Conservation (phyloP, 35 echinoderm and acorn worm genomes). For the Ptychodera flava region DNA sequence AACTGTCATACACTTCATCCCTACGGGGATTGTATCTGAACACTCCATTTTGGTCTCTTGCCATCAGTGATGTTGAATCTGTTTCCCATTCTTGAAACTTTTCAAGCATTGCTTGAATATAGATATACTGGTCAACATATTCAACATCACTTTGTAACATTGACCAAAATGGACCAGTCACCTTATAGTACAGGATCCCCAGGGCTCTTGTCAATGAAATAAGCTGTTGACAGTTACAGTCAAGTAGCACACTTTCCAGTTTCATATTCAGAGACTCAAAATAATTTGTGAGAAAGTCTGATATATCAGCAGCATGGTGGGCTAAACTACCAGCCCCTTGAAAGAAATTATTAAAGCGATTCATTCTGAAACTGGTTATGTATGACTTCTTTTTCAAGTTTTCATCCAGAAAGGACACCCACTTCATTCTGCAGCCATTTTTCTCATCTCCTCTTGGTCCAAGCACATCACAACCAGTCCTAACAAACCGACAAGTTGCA, state of each 20-base stretch:
- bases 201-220: too few relatives aligned
- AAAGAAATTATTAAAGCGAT: slow-evolving; percentile 41
- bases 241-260: too few relatives aligned
- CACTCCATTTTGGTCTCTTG: not conserved
- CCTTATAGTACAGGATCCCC: too few relatives aligned
- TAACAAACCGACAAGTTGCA: slow-evolving; percentile 9
- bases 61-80: not conserved
- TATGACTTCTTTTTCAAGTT: not conserved
- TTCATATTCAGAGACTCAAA: too few relatives aligned
- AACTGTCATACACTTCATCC: not conserved
- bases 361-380: slow-evolving; percentile 38
- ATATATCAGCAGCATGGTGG: slow-evolving; percentile 15
- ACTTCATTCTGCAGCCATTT: slow-evolving; percentile 29
- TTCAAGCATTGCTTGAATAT: slow-evolving; percentile 22
- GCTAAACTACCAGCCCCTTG: slow-evolving; percentile 23
- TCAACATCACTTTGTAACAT: slow-evolving; percentile 25
- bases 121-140: slow-evolving; percentile 32
- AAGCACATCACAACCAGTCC: slow-evolving; percentile 42
- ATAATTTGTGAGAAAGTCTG: too few relatives aligned
- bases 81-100: slow-evolving; percentile 9
- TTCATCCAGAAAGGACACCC: slow-evolving; percentile 17
- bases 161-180: too few relatives aligned
- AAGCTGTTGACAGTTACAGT: too few relatives aligned
- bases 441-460: slow-evolving; percentile 40
- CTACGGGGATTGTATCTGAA: not conserved